Evolutionary conservation across 2,888 invertebrate species (phyloP), one percentile per base, ranked within the genome.

Genomic region (Yponomeuta cagnagella): DNA sequence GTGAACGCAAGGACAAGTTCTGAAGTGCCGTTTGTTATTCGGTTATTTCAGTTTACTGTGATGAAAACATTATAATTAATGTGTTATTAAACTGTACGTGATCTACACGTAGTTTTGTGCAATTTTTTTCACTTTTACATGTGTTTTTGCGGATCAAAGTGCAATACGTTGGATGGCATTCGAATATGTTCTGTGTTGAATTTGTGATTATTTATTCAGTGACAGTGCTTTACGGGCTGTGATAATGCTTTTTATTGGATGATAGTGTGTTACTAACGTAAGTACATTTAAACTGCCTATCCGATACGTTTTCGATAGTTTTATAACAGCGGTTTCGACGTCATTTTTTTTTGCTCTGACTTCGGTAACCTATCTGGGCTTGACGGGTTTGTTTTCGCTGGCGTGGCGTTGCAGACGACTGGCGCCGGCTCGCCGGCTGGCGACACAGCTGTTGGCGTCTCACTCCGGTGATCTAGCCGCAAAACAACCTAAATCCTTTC

Each of bases 201-300:
- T 90, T 88, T 43, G 91, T 91, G 91, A 90, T 89, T 88, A 90
- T 89, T 88, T 90, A 88, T 85, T 80, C 87, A 88, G 91, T 90
- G 91, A 83, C 86, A 87, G 82, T 86, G 82, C 79, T 82, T 82
- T 83, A 82, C 84, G 88, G 88, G 85, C 87, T 85, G 86, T 86
- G 82, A 89, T 87, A 86, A 87, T 84, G 87, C 81, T 81, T 80
- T 80, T 88, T 85, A 81, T 90, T 90, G 91, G 91, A 92, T 92
- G 91, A 92, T 91, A 90, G 81, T 82, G 82, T 88, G 83, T 80
- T 80, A 82, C 80, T 80, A 78, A 84, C 80, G 91, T 92, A 76
- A 90, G 91, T 90, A 81, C 73, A 71, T 15, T 12, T 15, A 5
- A 58, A 58, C 12, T 6, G 15, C 52, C 52, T 58, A 5, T 58